phyloP scores from a whole-genome alignment of 2,797 vertebrate genomes.

The Pseudomugil gertrudae region DNA sequence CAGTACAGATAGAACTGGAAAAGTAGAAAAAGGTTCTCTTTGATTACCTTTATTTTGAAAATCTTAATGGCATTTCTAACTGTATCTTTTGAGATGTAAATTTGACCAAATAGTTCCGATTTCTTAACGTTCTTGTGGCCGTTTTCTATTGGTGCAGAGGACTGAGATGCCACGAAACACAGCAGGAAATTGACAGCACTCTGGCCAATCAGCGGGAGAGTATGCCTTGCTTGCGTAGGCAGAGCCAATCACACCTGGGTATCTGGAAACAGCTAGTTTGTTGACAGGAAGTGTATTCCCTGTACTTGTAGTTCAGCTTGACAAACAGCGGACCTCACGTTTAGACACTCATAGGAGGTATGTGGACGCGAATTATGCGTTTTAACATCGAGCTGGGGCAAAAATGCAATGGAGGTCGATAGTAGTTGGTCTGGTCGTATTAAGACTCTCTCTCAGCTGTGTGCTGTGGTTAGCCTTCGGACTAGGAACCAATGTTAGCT shows the following conservation, averaged over 20 bases:
- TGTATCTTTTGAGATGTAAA: background rate
- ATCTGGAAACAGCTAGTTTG: constrained; percentile 67
- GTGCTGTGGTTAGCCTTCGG: constrained; percentile 87
- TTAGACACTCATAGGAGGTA: constrained; percentile 29
- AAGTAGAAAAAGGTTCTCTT: too few relatives aligned
- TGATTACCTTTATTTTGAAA: too few relatives aligned
- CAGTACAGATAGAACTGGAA: too few relatives aligned
- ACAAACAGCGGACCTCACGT: constrained; percentile 10
- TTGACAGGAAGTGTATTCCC: constrained; percentile 81
- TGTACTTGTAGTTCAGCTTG: constrained; percentile 23
- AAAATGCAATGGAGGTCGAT: constrained; percentile 96
- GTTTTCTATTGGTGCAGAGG: constrained; percentile 63
- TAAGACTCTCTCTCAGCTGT: constrained; percentile 89
- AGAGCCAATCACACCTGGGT: constrained; percentile 65
- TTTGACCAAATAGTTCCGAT: background rate
- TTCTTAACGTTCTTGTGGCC: constrained; percentile 52
- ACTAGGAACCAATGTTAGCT: constrained; percentile 84
- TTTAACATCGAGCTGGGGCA: constrained; percentile 74
- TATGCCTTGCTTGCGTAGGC: accelerated
- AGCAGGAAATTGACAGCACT: constrained; percentile 43
- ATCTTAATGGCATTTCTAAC: background rate
- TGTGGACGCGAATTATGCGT: constrained; percentile 79
- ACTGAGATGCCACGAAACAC: constrained; percentile 65
- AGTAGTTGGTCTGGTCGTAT: constrained; percentile 89
- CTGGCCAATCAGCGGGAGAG: constrained; percentile 54